Evolutionary conservation across 2,888 invertebrate species (phyloP).

Genomic region (Oscheius myriophilus): DNA sequence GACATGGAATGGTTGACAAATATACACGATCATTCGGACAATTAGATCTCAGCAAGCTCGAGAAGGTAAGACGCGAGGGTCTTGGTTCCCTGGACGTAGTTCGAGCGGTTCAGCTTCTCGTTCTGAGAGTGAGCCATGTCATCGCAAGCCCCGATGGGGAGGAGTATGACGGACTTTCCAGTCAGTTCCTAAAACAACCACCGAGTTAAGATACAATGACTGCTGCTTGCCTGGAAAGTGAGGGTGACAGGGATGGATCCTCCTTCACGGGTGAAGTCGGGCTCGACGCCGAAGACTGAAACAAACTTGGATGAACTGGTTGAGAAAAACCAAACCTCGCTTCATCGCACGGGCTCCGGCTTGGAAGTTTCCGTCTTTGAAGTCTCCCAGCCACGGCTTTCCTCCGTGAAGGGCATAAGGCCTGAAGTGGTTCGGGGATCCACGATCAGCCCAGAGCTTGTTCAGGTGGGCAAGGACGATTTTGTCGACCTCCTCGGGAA

Average conservation of each 20-base stretch:
- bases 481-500: constrained; percentile 81
- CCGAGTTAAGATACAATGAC: neutral
- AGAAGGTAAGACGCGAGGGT: constrained; percentile 65
- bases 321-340: constrained; percentile 51
- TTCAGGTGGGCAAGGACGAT: constrained; percentile 82
- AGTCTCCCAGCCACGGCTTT: constrained; percentile 91
- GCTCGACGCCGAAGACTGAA: constrained; percentile 86
- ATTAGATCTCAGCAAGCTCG: constrained; percentile 53
- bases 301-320: constrained; percentile 32
- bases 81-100: constrained; percentile 67
- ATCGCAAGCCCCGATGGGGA: constrained; percentile 93
- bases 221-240: constrained; percentile 76
- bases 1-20: neutral
- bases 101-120: constrained; percentile 86
- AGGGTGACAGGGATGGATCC: constrained; percentile 96
- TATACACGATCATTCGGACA: constrained; percentile 6
- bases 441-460: constrained; percentile 81
- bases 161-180: constrained; percentile 87
- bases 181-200: constrained; percentile 69
- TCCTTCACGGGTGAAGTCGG: constrained; percentile 94
- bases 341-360: constrained; percentile 79
- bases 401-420: constrained; percentile 80
- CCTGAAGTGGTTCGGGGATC: constrained; percentile 83
- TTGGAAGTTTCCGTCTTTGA: constrained; percentile 88
- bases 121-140: constrained; percentile 99